Conservation (phyloP, 2,888 invertebrate genomes). For the Ametastegia equiseti region DNA sequence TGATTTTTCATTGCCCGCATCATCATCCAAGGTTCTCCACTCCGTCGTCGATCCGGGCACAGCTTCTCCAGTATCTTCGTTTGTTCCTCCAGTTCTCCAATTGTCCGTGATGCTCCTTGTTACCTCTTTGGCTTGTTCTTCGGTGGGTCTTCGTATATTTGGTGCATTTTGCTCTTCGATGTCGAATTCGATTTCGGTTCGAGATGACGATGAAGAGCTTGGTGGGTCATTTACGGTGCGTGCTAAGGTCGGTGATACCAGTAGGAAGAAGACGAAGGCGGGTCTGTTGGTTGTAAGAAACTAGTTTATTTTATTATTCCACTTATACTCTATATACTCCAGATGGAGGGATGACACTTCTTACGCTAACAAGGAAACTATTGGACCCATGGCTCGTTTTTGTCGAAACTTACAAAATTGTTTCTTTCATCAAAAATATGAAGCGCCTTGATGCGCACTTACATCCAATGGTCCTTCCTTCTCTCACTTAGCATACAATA, state of each 20-base stretch:
- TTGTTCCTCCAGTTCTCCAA: background rate
- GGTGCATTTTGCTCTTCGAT: background rate
- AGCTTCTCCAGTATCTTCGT: background rate
- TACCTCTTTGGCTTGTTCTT: conserved; percentile 12
- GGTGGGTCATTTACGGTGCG: conserved; percentile 32
- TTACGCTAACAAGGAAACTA: no score
- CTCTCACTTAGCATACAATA: no score
- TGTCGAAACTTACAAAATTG: no score
- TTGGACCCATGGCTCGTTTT: no score
- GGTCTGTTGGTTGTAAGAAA: background rate
- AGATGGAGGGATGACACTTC: no score
- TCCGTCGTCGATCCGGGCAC: background rate
- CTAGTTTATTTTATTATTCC: background rate
- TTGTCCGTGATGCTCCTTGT: background rate
- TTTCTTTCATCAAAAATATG: no score
- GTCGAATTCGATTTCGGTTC: background rate
- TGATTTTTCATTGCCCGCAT: no score
- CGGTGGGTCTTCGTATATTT: conserved; percentile 4
- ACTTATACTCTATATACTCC: no score
- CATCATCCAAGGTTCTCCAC: no score
- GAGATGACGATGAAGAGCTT: conserved; percentile 7
- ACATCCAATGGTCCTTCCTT: no score
- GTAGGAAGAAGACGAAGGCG: conserved; percentile 27
- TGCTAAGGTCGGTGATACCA: conserved; percentile 45
- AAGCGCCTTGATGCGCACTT: no score